phyloP scores from a whole-genome alignment of 2,113 vertebrate species.

The Microcebus ravelobensis region DNA sequence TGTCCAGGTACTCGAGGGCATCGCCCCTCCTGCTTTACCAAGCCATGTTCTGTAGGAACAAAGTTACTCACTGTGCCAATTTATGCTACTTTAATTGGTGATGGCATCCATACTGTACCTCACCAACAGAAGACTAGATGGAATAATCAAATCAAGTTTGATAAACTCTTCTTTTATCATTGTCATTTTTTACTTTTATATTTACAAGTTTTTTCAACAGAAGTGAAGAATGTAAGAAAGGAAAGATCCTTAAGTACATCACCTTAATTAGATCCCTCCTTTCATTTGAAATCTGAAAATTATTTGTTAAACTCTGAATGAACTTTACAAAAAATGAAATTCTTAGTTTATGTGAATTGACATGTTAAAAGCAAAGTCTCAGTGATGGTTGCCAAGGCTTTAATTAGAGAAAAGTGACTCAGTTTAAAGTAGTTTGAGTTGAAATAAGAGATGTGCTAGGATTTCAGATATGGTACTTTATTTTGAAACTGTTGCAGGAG shows the following conservation, averaged over 20 bases:
- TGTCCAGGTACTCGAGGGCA: background rate
- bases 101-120: background rate
- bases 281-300: background rate
- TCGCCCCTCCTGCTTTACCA: background rate
- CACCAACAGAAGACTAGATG: background rate
- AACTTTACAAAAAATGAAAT: background rate
- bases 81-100: background rate
- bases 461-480: background rate
- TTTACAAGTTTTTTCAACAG: background rate
- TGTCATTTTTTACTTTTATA: background rate
- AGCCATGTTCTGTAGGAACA: background rate
- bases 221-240: background rate
- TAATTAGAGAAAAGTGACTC: constrained; percentile 27
- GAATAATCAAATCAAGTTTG: background rate
- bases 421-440: background rate
- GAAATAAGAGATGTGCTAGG: constrained; percentile 33
- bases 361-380: background rate
- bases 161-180: background rate
- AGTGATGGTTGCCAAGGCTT: background rate
- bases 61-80: fast-evolving
- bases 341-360: background rate
- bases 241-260: background rate
- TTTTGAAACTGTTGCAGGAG: background rate
- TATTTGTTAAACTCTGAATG: background rate
- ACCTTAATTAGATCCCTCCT: background rate